Percentiles rank a stretch among this genome's conserved stretches.
These are phyloP conservation scores for Thalassophryne amazonica DNA, from an alignment of 2,797 vertebrate genomes.

Conservation along the genomic window DNA sequence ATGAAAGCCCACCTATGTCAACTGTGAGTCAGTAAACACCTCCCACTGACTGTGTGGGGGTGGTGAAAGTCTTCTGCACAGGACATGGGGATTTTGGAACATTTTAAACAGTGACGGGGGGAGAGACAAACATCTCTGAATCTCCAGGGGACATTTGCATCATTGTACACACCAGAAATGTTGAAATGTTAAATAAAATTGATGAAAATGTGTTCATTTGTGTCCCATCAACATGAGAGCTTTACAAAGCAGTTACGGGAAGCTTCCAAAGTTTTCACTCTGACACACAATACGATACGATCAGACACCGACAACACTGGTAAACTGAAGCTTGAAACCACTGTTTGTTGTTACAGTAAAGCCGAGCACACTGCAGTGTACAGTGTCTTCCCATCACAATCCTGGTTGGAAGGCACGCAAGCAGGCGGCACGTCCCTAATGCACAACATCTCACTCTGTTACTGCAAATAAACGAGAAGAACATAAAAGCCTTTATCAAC, in stretches of 20 bases:
- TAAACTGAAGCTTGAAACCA: conserved; percentile 16
- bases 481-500: background rate
- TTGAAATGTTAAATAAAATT: no score
- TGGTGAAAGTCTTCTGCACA: conserved; percentile 38
- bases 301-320: background rate
- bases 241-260: conserved; percentile 6
- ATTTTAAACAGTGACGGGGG: conserved; percentile 9
- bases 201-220: no score
- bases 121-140: background rate
- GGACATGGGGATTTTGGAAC: conserved; percentile 25
- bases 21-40: conserved; percentile 40
- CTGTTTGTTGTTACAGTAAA: conserved; percentile 21
- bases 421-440: conserved; percentile 9
- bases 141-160: conserved; percentile 7
- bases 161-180: no score
- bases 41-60: conserved; percentile 48
- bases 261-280: conserved; percentile 1
- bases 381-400: conserved; percentile 8
- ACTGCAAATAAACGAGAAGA: conserved; percentile 13
- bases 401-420: conserved; percentile 17
- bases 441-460: background rate
- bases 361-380: conserved; percentile 1
- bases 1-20: conserved; percentile 42
- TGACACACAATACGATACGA: conserved; percentile 11
- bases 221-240: background rate